Conservation (phyloP, 2,888 invertebrate species). For the Troides helena region DNA sequence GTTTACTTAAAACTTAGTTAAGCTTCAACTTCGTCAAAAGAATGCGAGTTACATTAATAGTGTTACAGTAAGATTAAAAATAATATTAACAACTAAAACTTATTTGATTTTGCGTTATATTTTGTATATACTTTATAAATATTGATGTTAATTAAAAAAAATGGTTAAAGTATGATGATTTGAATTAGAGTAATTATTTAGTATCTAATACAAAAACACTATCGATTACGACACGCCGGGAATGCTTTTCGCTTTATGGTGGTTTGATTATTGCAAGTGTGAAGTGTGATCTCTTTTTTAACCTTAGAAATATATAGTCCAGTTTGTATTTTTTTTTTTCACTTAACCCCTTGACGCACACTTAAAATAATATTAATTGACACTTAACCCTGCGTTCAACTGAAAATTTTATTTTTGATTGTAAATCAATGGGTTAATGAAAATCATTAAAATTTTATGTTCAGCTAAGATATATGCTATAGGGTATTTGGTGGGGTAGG, state of each 20-base stretch:
- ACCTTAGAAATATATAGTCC: neutral
- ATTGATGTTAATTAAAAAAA: too few species aligned
- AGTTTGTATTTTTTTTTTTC: neutral
- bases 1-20: constrained; percentile 1
- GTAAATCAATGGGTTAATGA: neutral
- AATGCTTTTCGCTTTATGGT: constrained; percentile 6
- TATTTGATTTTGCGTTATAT: neutral
- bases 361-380: neutral
- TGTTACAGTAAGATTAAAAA: neutral
- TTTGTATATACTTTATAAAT: too few species aligned
- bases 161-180: too few species aligned
- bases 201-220: neutral
- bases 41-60: neutral
- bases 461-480: neutral
- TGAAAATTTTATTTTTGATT: neutral
- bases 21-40: neutral
- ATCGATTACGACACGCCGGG: constrained; percentile 3
- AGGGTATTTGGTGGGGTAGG: neutral
- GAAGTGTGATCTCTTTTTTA: constrained; percentile 2
- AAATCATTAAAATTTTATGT: neutral
- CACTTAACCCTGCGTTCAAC: neutral
- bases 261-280: constrained; percentile 5
- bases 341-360: neutral
- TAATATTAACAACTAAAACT: neutral
- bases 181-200: too few species aligned